These are phyloP conservation scores for Troglohyphantes excavatus DNA, from an alignment of 2,888 invertebrate species.

Conservation along the genomic window DNA sequence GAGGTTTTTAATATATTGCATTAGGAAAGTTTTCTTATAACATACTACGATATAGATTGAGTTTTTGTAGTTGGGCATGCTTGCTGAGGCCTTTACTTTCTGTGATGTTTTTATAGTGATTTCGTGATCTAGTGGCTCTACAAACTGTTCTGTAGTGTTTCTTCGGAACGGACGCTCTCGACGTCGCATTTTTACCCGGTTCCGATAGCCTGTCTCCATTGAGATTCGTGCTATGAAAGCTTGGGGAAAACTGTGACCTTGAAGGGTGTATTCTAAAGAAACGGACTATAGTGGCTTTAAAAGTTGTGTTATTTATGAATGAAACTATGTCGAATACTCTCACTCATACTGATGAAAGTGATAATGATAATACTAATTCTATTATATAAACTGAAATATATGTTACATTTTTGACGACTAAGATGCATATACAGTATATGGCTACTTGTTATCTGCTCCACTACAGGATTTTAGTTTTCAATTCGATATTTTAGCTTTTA, in stretches of 20 bases:
- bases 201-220: no score
- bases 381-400: conserved; percentile 5
- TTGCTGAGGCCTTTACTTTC: conserved; percentile 77
- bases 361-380: not conserved
- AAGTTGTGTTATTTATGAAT: conserved; percentile 47
- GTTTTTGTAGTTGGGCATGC: conserved; percentile 74
- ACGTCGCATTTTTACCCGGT: no score
- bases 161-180: no score
- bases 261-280: no score
- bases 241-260: no score
- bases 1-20: conserved; percentile 79
- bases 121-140: conserved; percentile 35
- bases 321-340: not conserved
- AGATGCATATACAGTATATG: not conserved
- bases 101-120: conserved; percentile 70
- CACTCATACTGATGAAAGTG: not conserved
- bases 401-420: conserved; percentile 8
- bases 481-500: no score
- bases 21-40: conserved; percentile 77
- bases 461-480: no score
- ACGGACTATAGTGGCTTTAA: conserved; percentile 18
- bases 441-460: not conserved
- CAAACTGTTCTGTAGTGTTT: not conserved
- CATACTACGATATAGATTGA: conserved; percentile 39
- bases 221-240: no score